These are phyloP conservation scores for Brassicogethes aeneus DNA, from an alignment of 2,888 invertebrate genomes.

Conservation along the genomic window DNA sequence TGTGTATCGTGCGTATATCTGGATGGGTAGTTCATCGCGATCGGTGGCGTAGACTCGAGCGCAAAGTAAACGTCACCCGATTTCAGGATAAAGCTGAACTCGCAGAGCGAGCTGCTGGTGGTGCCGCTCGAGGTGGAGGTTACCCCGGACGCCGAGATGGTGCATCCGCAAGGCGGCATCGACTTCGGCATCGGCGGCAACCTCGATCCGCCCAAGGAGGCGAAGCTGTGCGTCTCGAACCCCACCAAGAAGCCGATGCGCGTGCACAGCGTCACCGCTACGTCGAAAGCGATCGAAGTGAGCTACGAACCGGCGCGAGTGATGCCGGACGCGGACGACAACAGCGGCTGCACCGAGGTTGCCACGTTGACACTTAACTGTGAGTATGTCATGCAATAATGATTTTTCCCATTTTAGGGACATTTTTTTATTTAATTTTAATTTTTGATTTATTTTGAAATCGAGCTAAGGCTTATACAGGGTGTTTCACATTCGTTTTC, in stretches of 20 bases:
- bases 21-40: too few species aligned
- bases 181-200: constrained; percentile 78
- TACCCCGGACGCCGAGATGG: constrained; percentile 57
- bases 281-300: constrained; percentile 56
- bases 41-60: too few species aligned
- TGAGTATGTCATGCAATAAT: constrained; percentile 38
- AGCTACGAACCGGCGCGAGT: constrained; percentile 58
- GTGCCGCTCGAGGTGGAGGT: constrained; percentile 82
- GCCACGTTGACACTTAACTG: constrained; percentile 65
- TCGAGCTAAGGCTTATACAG: too few species aligned
- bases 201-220: constrained; percentile 51
- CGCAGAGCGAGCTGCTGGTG: constrained; percentile 59
- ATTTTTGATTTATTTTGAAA: constrained; percentile 1
- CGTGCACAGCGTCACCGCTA: constrained; percentile 53
- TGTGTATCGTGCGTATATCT: too few species aligned
- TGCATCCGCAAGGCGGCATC: constrained; percentile 64
- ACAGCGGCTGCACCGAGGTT: constrained; percentile 43
- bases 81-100: constrained; percentile 60
- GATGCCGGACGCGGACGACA: constrained; percentile 52
- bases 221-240: constrained; percentile 55
- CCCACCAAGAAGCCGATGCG: constrained; percentile 58
- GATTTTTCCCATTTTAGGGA: constrained; percentile 1
- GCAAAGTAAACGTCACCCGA: too few species aligned
- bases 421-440: too few species aligned
- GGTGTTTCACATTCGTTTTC: too few species aligned